Percentiles rank a stretch among this genome's conserved stretches.
phyloP scores from a whole-genome alignment of 2,888 invertebrate species.

The Drosophila birchii region DNA sequence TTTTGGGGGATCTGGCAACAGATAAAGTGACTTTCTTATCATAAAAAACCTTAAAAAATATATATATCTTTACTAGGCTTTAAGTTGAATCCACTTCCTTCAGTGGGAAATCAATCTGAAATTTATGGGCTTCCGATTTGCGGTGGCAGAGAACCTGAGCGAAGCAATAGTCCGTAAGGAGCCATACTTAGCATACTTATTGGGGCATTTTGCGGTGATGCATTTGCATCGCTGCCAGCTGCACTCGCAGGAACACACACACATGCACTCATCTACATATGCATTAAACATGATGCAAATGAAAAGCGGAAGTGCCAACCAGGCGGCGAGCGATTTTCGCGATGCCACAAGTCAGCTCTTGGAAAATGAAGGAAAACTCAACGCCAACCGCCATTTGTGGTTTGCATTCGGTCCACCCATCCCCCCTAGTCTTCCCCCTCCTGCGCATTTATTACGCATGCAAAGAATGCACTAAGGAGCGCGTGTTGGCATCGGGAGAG shows the following conservation, averaged over 20 bases:
- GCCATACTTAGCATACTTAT: slow-evolving; percentile 74
- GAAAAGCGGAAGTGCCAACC: slow-evolving; percentile 63
- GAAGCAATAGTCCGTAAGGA: slow-evolving; percentile 1
- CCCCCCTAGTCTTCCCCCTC: no score
- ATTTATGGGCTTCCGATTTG: slow-evolving; percentile 56
- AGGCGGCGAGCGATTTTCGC: slow-evolving; percentile 56
- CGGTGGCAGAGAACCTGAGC: neutral
- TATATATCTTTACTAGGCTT: neutral
- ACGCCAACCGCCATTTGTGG: slow-evolving; percentile 31
- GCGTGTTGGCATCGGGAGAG: slow-evolving; percentile 4
- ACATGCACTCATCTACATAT: slow-evolving; percentile 39
- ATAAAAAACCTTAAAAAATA: neutral
- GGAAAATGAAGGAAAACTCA: slow-evolving; percentile 40
- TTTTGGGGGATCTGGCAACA: neutral
- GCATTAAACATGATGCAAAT: slow-evolving; percentile 64
- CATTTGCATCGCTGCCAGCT: slow-evolving; percentile 17
- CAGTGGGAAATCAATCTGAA: slow-evolving; percentile 64
- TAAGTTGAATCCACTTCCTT: neutral
- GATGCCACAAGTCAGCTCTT: slow-evolving; percentile 57
- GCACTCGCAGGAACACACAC: slow-evolving; percentile 19
- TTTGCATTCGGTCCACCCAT: slow-evolving; percentile 31
- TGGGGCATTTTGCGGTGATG: slow-evolving; percentile 60
- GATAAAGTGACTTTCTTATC: neutral
- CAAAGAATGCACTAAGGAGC: slow-evolving; percentile 61
- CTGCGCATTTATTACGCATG: slow-evolving; percentile 69